Percentiles rank a stretch among this genome's conserved stretches.
These are phyloP conservation scores for Branchinecta lindahli DNA, from an alignment of 1,140 invertebrate species.

Conservation along the genomic window DNA sequence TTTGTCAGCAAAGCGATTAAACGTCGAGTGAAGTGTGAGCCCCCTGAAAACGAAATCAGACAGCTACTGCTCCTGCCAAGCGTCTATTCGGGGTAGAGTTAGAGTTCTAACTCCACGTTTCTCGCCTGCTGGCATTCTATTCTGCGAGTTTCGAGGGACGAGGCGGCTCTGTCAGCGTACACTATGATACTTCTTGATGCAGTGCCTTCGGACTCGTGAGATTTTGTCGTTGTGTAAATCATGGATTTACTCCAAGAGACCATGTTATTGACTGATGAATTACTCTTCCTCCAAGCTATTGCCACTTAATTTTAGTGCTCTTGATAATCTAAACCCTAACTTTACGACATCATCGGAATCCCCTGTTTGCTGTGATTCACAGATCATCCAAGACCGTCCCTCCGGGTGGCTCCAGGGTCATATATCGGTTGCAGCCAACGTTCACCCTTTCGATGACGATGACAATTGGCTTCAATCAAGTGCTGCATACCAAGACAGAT, in stretches of 20 bases:
- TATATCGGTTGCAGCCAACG: neutral
- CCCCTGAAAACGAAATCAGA: neutral
- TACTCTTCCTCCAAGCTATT: slow-evolving; percentile 4
- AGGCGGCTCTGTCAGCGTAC: neutral
- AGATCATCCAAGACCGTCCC: neutral
- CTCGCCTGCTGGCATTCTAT: neutral
- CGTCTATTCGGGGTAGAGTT: too few species aligned
- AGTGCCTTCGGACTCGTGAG: neutral
- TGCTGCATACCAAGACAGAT: neutral
- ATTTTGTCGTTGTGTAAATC: neutral
- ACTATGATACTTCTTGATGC: neutral
- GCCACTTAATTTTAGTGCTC: neutral
- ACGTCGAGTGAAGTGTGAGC: neutral
- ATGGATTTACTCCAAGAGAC: too few species aligned
- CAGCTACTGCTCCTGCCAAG: neutral
- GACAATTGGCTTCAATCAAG: neutral
- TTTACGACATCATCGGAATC: neutral
- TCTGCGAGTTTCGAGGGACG: neutral
- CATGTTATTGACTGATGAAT: too few species aligned
- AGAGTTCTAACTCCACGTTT: neutral
- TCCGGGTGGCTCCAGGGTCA: neutral
- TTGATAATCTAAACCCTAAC: neutral
- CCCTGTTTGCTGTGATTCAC: neutral
- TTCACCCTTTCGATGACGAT: neutral
- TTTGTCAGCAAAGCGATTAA: neutral